Base-by-base conservation (phyloP, 2,797 vertebrate species). In the Distichodus sexfasciatus region DNA sequence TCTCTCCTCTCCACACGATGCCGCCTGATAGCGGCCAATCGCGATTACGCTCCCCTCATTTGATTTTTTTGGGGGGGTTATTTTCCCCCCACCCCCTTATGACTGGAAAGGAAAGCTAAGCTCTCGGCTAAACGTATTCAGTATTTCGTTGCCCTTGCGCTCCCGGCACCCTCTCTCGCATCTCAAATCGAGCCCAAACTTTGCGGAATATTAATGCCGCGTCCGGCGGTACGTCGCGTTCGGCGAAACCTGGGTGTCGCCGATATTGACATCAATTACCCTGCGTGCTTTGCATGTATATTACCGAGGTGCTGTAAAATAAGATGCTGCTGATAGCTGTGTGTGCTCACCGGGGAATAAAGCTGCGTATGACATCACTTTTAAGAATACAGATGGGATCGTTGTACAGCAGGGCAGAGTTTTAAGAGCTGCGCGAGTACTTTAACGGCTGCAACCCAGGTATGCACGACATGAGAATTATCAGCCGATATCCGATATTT, bases 1-100 rank as follows among this genome's bases (percentile, higher is more conserved):
- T 58, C 54, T 50, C 36, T 71, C 58, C 41, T 69, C 66, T 71
- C 48, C 67, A 76, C 68, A 51, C 67, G 70, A 74, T 72, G 41
- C 48, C 15, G 51, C 31, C 41, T 73, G 70, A 78, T 76, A 64
- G 66, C 44, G 11, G 58, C 47, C 36, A 38, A 69, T 76, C 64
- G 71, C 59, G 69, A 73, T 73, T 65, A 65, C 51, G 40, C 33
- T 67, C 55, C 59, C 62, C 55, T 61, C 33, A 48, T 70, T 65
- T 64, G 43, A 21, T 65, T 60, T 65, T 72, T 71, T 60, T 29
- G n/a, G n/a, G n/a, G n/a, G n/a, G n/a, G n/a, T n/a, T n/a, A n/a
- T n/a, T n/a, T n/a, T n/a, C n/a, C n/a, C n/a, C n/a, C n/a, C n/a
- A n/a, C n/a, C n/a, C n/a, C n/a, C n/a, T n/a, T n/a, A n/a, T n/a